Conservation (phyloP, 2,888 invertebrate species). For the Ochropleura leucogaster region DNA sequence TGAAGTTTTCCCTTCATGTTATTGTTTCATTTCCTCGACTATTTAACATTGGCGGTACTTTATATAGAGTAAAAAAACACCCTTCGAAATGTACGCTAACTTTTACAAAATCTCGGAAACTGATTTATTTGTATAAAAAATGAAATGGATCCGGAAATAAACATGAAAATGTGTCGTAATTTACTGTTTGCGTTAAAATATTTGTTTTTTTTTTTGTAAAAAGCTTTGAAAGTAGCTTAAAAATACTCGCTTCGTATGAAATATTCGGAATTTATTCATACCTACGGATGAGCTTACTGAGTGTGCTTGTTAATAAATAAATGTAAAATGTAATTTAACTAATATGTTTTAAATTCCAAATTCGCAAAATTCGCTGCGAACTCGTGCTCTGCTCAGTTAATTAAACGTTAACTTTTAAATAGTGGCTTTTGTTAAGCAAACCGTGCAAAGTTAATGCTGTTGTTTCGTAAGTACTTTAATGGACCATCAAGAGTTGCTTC, state of each 20-base stretch:
- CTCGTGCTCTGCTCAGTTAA: too few relatives aligned
- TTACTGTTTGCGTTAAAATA: background rate
- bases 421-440: background rate
- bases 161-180: background rate
- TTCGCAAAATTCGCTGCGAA: too few relatives aligned
- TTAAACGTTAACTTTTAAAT: background rate
- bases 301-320: too few relatives aligned
- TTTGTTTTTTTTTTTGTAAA: background rate
- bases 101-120: background rate
- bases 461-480: background rate
- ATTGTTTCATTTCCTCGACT: constrained; percentile 28
- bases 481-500: background rate
- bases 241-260: too few relatives aligned
- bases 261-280: too few relatives aligned
- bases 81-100: background rate
- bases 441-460: background rate
- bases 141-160: background rate
- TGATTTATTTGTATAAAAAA: background rate
- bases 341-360: too few relatives aligned
- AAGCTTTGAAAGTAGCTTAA: too few relatives aligned
- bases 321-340: too few relatives aligned
- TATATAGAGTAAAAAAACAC: constrained; percentile 1
- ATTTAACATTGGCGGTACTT: background rate
- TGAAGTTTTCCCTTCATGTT: constrained; percentile 4
- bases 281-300: too few relatives aligned